phyloP scores from a whole-genome alignment of 2,797 vertebrate species.

The Trematomus bernacchii region DNA sequence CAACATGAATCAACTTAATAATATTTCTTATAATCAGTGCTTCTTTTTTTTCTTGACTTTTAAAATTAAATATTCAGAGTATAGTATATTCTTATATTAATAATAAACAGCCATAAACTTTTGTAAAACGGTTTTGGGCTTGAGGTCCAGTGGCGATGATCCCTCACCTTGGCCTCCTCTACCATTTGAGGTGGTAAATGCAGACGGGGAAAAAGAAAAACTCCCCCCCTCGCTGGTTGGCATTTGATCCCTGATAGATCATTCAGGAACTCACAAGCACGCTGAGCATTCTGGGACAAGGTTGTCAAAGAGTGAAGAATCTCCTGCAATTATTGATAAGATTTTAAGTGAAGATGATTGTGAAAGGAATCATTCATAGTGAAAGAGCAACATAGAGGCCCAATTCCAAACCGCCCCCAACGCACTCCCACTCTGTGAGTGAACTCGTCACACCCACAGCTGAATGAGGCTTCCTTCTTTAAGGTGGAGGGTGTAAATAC shows the following conservation, averaged over 20 bases:
- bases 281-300: conserved; percentile 40
- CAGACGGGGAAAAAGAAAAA: conserved; percentile 42
- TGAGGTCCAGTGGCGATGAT: neutral
- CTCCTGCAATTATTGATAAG: neutral
- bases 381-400: too few relatives aligned
- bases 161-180: conserved; percentile 30
- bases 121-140: neutral
- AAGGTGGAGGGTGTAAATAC: too few relatives aligned
- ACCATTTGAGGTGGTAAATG: conserved; percentile 22
- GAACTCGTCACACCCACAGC: too few relatives aligned
- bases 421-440: too few relatives aligned
- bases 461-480: too few relatives aligned
- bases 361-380: too few relatives aligned
- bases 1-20: neutral
- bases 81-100: neutral
- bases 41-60: neutral
- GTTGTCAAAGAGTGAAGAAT: conserved; percentile 17
- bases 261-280: conserved; percentile 35
- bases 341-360: too few relatives aligned
- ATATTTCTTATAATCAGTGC: neutral
- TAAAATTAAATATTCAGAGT: neutral
- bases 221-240: conserved; percentile 28
- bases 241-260: conserved; percentile 36
- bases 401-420: too few relatives aligned
- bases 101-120: neutral